Conservation (phyloP, 2,888 invertebrate species). For the Sacculina carcini region DNA sequence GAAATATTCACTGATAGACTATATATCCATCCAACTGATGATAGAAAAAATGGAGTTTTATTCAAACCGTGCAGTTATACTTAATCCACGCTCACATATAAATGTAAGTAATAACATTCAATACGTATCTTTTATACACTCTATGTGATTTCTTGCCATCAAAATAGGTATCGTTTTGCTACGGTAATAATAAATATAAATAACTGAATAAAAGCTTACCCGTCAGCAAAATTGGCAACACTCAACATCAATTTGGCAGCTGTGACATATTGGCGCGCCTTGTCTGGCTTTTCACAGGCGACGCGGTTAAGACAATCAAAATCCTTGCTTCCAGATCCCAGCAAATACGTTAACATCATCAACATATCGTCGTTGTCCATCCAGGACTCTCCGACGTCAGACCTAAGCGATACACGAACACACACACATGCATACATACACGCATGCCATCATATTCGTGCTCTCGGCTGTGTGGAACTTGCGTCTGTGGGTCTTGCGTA, state of each 20-base stretch:
- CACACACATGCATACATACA: neutral
- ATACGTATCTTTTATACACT: neutral
- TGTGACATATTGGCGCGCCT: slow-evolving; percentile 42
- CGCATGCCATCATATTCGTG: too few species aligned
- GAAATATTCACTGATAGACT: too few species aligned
- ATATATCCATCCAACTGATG: too few species aligned
- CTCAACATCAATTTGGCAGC: slow-evolving; percentile 50
- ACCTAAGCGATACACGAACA: neutral
- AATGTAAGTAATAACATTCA: slow-evolving; percentile 5
- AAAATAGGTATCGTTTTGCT: too few species aligned
- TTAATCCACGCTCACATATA: too few species aligned
- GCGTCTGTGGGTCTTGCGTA: neutral
- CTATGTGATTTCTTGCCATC: too few species aligned
- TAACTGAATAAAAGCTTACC: slow-evolving; percentile 24
- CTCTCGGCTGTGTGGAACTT: neutral
- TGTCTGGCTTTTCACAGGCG: slow-evolving; percentile 43
- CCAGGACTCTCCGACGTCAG: too few species aligned
- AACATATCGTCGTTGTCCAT: slow-evolving; percentile 25
- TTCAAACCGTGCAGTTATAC: too few species aligned
- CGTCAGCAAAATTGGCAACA: slow-evolving; percentile 36
- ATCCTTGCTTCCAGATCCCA: slow-evolving; percentile 30
- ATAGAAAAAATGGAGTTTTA: too few species aligned
- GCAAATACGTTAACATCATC: slow-evolving; percentile 38
- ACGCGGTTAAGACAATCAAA: slow-evolving; percentile 45
- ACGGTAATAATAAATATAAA: neutral